Base-by-base conservation (phyloP, 2,113 vertebrate genomes). In the Podarcis raffonei region DNA sequence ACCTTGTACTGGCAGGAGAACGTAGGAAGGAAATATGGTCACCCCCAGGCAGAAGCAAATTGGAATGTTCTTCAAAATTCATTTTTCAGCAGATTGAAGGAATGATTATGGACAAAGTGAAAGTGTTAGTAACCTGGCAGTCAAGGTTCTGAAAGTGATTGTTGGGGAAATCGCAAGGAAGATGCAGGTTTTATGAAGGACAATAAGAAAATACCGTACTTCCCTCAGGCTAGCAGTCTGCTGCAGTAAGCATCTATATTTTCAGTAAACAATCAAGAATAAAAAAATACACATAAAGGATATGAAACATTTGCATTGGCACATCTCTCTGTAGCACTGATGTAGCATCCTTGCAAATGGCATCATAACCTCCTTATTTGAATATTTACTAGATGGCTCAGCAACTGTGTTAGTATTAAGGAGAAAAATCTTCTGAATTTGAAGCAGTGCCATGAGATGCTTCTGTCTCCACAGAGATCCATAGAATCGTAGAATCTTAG, bases 121-220 rank as follows among this genome's bases (percentile, higher is more conserved):
- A 25, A 80, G 0, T 76, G 4, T 35, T 6, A 89, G 22, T 72
- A 85, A 1, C 13, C 91, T 22, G 83, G 15, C 4, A 23, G 18
- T 12, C 4, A 39, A 62, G 48, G n/a, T 1, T 90, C 53, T 62
- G 23, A 80, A 0, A 65, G 4, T 68, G 90, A 94, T 65, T 80
- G 1, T 87, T 89, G 32, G 39, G 27, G 65, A 42, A 84, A 86
- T 91, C 78, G 32, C 27, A 62, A 39, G 85, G 75, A 81, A 71
- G 3, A 72, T 57, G 66, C 88, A 95, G 92, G 53, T 90, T 78
- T 87, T 72, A 59, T 80, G 68, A 35, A 30, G 32, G 72, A 39
- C 22, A 72, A 59, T 23, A 27, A 62, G 42, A 27, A 81, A 74
- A 81, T 12, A n/a, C n/a, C n/a, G n/a, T n/a, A 81, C 74, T 37